phyloP scores from a whole-genome alignment of 2,113 vertebrate species.

The Mystacornis crossleyi region DNA sequence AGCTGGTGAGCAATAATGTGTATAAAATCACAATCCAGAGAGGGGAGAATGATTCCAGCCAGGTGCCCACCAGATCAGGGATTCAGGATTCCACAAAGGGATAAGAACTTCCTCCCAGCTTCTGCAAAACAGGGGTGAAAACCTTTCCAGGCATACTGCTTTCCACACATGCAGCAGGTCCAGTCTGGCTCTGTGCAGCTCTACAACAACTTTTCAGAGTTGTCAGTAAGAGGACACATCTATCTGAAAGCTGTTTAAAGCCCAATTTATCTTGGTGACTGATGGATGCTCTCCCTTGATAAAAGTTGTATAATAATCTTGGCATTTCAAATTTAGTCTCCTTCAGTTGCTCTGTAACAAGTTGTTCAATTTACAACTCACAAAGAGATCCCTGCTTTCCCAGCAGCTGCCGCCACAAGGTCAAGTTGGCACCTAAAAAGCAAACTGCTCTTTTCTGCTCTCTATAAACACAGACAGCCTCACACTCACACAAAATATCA shows the following conservation, averaged over 20 bases:
- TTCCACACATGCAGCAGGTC: not conserved
- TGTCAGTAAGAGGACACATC: not conserved
- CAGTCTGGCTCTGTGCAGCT: not conserved
- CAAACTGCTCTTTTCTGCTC: constrained; percentile 53
- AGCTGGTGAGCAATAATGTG: not conserved
- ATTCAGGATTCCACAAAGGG: not conserved
- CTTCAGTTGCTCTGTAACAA: constrained; percentile 49
- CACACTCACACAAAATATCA: not conserved
- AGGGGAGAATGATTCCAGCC: not conserved
- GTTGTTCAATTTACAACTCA: constrained; percentile 46
- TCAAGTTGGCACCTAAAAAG: constrained; percentile 59
- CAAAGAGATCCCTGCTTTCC: constrained; percentile 22
- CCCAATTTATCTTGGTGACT: constrained; percentile 28
- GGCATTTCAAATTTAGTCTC: constrained; percentile 63
- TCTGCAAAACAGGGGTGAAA: not conserved
- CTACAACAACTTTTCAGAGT: not conserved
- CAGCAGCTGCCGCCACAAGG: constrained; percentile 55
- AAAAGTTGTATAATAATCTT: constrained; percentile 30
- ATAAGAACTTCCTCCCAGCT: not conserved
- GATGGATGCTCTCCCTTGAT: constrained; percentile 33
- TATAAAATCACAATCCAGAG: not conserved
- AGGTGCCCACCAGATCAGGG: not conserved
- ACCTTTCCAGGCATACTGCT: not conserved
- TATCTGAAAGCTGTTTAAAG: constrained; percentile 8
- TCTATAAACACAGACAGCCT: not conserved